These are phyloP conservation scores for Dromiciops gliroides DNA, from an alignment of 2,113 vertebrate genomes.

Conservation along the genomic window DNA sequence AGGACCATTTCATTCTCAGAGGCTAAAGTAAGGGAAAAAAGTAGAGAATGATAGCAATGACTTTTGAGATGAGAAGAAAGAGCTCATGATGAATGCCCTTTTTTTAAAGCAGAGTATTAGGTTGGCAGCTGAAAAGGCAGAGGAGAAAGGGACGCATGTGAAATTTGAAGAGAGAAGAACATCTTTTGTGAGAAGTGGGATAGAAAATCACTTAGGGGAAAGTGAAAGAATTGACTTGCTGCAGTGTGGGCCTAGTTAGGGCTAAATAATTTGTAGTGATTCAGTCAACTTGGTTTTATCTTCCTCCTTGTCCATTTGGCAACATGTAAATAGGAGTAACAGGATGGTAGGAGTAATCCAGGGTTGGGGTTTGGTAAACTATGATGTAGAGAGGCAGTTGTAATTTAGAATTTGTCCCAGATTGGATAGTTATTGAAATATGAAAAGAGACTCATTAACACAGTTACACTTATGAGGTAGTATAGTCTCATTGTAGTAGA, in stretches of 20 bases:
- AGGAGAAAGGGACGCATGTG: not conserved
- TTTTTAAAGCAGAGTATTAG: not conserved
- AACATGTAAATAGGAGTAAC: not conserved
- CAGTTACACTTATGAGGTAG: not conserved
- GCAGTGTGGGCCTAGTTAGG: not conserved
- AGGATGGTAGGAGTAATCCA: not conserved
- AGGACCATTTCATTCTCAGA: too few relatives aligned
- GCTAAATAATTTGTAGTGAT: not conserved
- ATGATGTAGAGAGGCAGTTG: not conserved
- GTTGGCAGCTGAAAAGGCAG: not conserved
- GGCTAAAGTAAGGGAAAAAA: too few relatives aligned
- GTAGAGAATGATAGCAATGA: too few relatives aligned
- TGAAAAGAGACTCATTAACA: conserved; percentile 29
- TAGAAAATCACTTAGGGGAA: not conserved
- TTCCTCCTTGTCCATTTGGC: not conserved
- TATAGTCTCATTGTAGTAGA: not conserved
- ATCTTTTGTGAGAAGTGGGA: not conserved
- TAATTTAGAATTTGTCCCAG: conserved; percentile 2
- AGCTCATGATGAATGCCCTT: not conserved
- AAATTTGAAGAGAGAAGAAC: not conserved
- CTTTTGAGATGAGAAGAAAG: too few relatives aligned
- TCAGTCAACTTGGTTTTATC: too few relatives aligned
- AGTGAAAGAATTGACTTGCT: not conserved
- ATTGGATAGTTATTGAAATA: not conserved
- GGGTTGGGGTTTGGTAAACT: not conserved